phyloP scores from a whole-genome alignment of 2,113 vertebrate genomes.

The Micronisus gabar region DNA sequence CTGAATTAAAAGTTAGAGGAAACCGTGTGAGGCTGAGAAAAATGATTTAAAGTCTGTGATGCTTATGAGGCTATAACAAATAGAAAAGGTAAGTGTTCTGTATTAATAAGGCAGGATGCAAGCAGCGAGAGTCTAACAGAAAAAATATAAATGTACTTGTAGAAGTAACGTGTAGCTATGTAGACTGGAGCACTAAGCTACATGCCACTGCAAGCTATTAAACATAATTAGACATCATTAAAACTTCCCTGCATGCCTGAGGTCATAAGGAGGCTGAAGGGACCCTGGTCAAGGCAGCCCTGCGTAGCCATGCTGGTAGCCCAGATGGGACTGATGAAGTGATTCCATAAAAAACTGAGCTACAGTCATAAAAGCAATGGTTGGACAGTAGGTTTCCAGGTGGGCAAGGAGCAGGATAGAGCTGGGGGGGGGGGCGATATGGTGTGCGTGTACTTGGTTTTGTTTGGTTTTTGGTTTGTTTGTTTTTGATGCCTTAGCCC shows the following conservation, averaged over 20 bases:
- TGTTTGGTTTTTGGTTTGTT: not conserved
- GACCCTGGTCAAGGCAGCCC: not conserved
- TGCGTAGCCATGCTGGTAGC: fast-evolving
- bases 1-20: not conserved
- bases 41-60: not conserved
- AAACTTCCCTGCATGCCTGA: not conserved
- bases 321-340: not conserved
- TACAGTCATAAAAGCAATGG: fast-evolving
- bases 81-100: not conserved
- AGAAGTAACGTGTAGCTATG: not conserved
- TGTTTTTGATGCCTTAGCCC: not conserved
- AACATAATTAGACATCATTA: not conserved
- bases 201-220: not conserved
- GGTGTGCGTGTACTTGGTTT: fast-evolving
- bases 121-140: not conserved
- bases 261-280: not conserved
- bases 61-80: not conserved
- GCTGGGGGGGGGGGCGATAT: fast-evolving
- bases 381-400: not conserved
- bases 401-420: not conserved
- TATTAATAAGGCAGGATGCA: not conserved
- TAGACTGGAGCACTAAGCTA: not conserved
- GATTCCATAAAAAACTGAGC: not conserved
- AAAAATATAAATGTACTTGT: not conserved
- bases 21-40: not conserved